These are phyloP conservation scores for Drosophila neutralis DNA, from an alignment of 2,888 invertebrate species.

Conservation along the genomic window DNA sequence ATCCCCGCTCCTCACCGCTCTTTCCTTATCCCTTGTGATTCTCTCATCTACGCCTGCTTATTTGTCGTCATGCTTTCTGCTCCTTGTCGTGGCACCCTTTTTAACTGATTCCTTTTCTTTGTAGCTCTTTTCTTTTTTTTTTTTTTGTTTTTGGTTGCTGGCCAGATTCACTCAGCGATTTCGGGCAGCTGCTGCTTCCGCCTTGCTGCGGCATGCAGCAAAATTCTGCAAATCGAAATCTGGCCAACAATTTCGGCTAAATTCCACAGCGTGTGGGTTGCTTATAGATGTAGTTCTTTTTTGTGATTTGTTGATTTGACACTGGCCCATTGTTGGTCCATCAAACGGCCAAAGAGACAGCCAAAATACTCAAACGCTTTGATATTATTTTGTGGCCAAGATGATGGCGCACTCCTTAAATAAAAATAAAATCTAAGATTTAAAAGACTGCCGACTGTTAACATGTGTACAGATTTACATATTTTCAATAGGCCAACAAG, in stretches of 20 bases:
- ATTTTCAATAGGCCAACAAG: constrained; percentile 52
- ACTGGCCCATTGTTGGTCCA: constrained; percentile 51
- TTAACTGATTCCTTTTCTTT: constrained; percentile 47
- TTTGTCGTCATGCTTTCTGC: constrained; percentile 55
- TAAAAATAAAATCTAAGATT: neutral
- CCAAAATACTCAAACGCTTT: constrained; percentile 42
- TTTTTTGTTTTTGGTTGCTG: constrained; percentile 6
- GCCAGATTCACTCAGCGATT: constrained; percentile 47
- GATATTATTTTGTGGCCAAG: constrained; percentile 27
- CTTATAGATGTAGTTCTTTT: neutral
- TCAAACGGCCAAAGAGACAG: constrained; percentile 45
- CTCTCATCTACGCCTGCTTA: constrained; percentile 61
- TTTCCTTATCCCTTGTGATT: constrained; percentile 1
- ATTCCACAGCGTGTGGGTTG: constrained; percentile 69
- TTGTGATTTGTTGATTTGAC: constrained; percentile 33
- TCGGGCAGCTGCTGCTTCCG: constrained; percentile 45
- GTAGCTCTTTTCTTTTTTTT: constrained; percentile 6
- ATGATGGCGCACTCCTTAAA: constrained; percentile 51
- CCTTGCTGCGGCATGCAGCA: constrained; percentile 46
- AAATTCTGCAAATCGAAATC: constrained; percentile 38
- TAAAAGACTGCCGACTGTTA: constrained; percentile 46
- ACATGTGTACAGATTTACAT: constrained; percentile 74
- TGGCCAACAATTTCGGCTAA: constrained; percentile 53
- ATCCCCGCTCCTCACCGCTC: neutral
- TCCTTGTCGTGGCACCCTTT: constrained; percentile 46